These are phyloP conservation scores for Ellobius talpinus DNA, from an alignment of 2,113 vertebrate genomes.

Conservation along the genomic window DNA sequence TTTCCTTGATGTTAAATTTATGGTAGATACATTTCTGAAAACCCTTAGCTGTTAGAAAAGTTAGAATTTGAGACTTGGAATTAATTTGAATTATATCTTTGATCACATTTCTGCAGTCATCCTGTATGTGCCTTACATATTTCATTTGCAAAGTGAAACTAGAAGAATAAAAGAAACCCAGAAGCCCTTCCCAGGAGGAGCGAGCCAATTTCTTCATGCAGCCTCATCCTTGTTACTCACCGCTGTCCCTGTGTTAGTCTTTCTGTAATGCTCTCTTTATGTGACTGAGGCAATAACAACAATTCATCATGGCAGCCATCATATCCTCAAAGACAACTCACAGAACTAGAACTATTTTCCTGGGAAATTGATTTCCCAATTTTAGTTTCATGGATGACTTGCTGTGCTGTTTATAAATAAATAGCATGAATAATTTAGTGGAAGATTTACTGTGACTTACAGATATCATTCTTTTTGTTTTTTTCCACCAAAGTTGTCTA, in stretches of 20 bases:
- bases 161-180: background rate
- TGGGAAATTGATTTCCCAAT: constrained; percentile 77
- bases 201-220: constrained; percentile 39
- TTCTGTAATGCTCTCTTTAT: constrained; percentile 64
- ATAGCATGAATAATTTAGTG: constrained; percentile 66
- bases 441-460: constrained; percentile 66
- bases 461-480: constrained; percentile 47
- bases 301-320: constrained; percentile 70
- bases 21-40: constrained; percentile 39
- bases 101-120: background rate
- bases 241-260: constrained; percentile 27
- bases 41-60: background rate
- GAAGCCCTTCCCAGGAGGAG: background rate
- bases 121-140: background rate
- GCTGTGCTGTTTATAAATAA: constrained; percentile 72
- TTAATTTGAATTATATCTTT: constrained; percentile 54
- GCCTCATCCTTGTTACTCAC: constrained; percentile 61
- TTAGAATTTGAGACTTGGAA: constrained; percentile 26
- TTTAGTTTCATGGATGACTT: constrained; percentile 70
- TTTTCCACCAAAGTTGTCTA: background rate
- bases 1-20: constrained; percentile 41
- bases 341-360: constrained; percentile 66
- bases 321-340: constrained; percentile 79
- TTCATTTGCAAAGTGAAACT: background rate
- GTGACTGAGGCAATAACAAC: constrained; percentile 68